Evolutionary conservation across 2,113 vertebrate genomes (phyloP).

Genomic region (Corvus moneduloides): DNA sequence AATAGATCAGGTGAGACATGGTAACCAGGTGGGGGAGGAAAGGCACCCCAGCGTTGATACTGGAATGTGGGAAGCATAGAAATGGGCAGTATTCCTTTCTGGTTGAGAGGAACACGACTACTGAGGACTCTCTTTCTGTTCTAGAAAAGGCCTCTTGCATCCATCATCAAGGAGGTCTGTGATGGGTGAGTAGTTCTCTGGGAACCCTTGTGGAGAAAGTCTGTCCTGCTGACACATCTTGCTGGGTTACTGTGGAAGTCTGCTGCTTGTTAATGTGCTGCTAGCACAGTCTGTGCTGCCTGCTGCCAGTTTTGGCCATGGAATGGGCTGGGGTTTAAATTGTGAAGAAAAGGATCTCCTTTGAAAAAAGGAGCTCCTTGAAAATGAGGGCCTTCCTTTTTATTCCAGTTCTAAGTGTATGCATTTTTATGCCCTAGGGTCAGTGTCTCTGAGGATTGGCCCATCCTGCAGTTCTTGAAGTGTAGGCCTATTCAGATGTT

Average conservation of each 20-base stretch:
- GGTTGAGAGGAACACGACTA: not conserved
- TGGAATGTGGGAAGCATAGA: not conserved
- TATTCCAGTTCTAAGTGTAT: not conserved
- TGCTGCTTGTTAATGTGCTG: not conserved
- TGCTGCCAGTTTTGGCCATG: not conserved
- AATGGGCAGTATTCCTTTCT: not conserved
- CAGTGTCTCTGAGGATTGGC: not conserved
- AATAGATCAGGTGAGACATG: conserved; percentile 89
- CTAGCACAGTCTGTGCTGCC: not conserved
- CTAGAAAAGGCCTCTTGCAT: conserved; percentile 94
- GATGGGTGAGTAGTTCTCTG: conserved; percentile 86
- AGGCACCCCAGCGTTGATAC: not conserved
- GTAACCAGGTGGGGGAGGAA: not conserved
- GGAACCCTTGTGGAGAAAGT: not conserved
- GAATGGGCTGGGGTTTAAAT: not conserved
- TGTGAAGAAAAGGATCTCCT: not conserved
- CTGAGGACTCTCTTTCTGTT: conserved; percentile 46
- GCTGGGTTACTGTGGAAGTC: not conserved
- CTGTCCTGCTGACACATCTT: not conserved
- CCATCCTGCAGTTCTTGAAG: not conserved
- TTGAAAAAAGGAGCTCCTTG: not conserved
- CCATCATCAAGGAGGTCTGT: conserved; percentile 96
- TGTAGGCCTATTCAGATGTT: not conserved
- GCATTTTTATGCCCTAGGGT: not conserved
- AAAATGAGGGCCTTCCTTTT: not conserved